phyloP scores from a whole-genome alignment of 2,113 vertebrate species.

The Ciconia stormi region DNA sequence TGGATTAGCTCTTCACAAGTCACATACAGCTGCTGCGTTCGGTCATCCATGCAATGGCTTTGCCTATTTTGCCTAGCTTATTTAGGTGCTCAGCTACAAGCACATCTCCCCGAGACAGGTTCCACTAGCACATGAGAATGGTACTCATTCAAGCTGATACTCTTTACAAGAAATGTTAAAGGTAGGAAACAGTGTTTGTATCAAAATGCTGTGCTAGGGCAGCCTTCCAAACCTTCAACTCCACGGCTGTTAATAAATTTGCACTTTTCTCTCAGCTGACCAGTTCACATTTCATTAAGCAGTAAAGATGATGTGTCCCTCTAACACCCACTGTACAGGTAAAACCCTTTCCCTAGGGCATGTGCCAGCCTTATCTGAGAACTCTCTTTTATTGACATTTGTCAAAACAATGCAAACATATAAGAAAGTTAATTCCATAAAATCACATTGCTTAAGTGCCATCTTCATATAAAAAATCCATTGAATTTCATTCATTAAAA shows the following conservation, averaged over 20 bases:
- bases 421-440: conserved; percentile 24
- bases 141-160: neutral
- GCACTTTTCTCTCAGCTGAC: neutral
- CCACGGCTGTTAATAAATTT: neutral
- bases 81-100: neutral
- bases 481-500: neutral
- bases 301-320: neutral
- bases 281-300: neutral
- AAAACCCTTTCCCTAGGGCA: neutral
- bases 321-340: neutral
- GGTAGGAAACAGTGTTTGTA: neutral
- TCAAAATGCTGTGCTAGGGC: neutral
- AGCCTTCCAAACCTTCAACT: neutral
- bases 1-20: neutral
- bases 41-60: neutral
- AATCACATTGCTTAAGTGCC: conserved; percentile 23
- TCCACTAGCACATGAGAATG: neutral
- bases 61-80: neutral
- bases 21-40: neutral
- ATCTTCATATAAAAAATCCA: conserved; percentile 21
- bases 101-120: neutral
- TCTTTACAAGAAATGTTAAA: neutral
- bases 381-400: conserved; percentile 47
- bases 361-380: neutral
- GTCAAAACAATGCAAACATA: conserved; percentile 13